Evolutionary conservation across 2,113 vertebrate species (phyloP).

Genomic region (Bagarius yarrelli): DNA sequence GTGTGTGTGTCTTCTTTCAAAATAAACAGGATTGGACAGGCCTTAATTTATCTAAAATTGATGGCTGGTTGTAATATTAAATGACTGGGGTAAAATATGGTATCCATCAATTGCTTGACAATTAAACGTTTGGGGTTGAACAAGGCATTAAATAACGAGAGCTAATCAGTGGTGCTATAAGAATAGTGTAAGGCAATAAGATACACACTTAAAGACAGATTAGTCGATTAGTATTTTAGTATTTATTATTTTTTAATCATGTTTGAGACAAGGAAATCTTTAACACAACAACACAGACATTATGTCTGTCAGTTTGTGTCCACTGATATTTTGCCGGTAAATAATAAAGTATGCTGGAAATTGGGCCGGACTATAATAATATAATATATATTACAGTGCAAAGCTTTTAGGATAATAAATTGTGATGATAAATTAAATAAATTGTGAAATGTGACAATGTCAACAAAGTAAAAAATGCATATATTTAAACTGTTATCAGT

Average conservation of each 20-base stretch:
- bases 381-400: too few species aligned
- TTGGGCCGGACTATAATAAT: too few species aligned
- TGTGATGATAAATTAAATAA: too few species aligned
- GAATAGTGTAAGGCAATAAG: not conserved
- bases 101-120: not conserved
- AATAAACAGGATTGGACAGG: conserved; percentile 23
- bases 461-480: too few species aligned
- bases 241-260: not conserved
- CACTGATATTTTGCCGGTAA: too few species aligned
- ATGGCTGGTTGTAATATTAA: not conserved
- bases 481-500: too few species aligned
- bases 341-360: too few species aligned
- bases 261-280: not conserved
- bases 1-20: conserved; percentile 29
- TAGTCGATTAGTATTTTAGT: not conserved
- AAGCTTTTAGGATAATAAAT: too few species aligned
- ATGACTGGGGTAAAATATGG: not conserved
- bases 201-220: not conserved
- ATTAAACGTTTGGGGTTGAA: not conserved
- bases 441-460: too few species aligned
- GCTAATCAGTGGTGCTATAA: not conserved
- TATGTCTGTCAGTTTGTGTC: too few species aligned
- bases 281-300: too few species aligned
- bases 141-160: not conserved
- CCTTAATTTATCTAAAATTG: not conserved